Percentiles rank a stretch among this genome's conserved stretches.
phyloP scores from a whole-genome alignment of 92 coral and sea anemone genomes.

The Umimayanthus chanpuru region DNA sequence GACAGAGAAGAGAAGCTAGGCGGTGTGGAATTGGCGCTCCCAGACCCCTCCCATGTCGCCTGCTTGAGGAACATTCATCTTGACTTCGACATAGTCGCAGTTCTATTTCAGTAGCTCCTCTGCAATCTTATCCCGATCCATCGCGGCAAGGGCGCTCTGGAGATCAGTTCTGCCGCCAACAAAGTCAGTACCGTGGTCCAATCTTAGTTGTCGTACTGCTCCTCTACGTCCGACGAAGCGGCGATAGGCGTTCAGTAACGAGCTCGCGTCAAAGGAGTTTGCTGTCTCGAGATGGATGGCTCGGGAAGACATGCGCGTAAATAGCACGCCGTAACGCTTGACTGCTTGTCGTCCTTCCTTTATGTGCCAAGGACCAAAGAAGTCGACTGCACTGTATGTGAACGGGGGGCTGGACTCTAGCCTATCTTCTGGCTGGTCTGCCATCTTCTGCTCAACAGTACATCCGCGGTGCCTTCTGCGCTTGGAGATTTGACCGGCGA shows the following conservation, averaged over 20 bases:
- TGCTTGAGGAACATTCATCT: no score
- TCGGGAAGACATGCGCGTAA: no score
- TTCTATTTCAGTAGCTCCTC: no score
- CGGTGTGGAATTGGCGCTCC: not conserved
- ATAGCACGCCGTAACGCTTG: not conserved
- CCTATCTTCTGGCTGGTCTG: constrained; percentile 30
- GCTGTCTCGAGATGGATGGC: no score
- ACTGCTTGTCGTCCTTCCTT: constrained; percentile 40
- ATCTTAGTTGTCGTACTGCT: constrained; percentile 5
- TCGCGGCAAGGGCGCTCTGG: constrained; percentile 1
- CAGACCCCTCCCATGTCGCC: no score
- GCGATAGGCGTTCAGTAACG: no score
- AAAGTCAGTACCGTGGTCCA: constrained; percentile 40
- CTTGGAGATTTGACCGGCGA: constrained; percentile 7
- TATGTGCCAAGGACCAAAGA: not conserved
- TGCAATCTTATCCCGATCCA: constrained; percentile 31
- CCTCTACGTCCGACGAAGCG: not conserved
- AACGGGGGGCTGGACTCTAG: no score
- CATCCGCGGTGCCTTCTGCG: no score
- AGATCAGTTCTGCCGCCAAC: constrained; percentile 13
- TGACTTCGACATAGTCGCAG: not conserved
- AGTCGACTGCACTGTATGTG: no score
- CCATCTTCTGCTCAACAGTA: not conserved
- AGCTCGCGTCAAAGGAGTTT: no score
- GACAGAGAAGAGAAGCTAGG: not conserved